phyloP scores from a whole-genome alignment of 1,140 invertebrate species.

The Maconellicoccus hirsutus region DNA sequence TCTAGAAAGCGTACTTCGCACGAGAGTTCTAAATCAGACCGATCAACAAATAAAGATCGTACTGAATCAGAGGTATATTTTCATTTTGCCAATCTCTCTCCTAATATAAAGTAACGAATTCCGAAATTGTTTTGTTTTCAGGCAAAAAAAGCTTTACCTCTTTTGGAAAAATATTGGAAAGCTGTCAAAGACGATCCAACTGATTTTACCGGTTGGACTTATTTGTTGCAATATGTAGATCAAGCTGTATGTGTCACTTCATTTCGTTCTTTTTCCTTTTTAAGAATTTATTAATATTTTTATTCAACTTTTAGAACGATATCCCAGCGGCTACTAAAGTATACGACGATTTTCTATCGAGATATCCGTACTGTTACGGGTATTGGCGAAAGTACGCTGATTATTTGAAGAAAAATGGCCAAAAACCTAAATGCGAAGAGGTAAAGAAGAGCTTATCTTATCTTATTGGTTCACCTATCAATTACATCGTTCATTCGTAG shows the following conservation, averaged over 20 bases:
- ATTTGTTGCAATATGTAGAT: conserved; percentile 90
- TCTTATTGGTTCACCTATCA: neutral
- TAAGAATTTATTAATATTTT: conserved; percentile 17
- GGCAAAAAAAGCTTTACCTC: conserved; percentile 43
- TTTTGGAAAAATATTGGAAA: conserved; percentile 90
- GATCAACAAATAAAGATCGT: neutral
- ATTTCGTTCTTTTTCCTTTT: conserved; percentile 22
- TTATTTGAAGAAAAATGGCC: conserved; percentile 86
- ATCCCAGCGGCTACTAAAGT: conserved; percentile 83
- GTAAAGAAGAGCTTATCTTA: conserved; percentile 47
- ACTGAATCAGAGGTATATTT: neutral
- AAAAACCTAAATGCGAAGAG: conserved; percentile 81
- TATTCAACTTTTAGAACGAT: conserved; percentile 62
- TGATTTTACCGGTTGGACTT: conserved; percentile 97
- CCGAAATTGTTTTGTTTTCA: conserved; percentile 31
- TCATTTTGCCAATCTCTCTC: neutral
- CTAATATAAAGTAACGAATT: neutral
- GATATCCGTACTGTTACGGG: conserved; percentile 97
- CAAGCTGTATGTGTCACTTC: conserved; percentile 62
- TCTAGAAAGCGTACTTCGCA: neutral
- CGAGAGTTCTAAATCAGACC: neutral
- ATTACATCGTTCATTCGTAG: conserved; percentile 41
- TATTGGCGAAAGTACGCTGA: conserved; percentile 99
- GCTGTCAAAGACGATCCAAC: conserved; percentile 86
- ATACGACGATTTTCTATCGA: conserved; percentile 84